These are phyloP conservation scores for Troides aeacus DNA, from an alignment of 2,888 invertebrate genomes.

Conservation along the genomic window DNA sequence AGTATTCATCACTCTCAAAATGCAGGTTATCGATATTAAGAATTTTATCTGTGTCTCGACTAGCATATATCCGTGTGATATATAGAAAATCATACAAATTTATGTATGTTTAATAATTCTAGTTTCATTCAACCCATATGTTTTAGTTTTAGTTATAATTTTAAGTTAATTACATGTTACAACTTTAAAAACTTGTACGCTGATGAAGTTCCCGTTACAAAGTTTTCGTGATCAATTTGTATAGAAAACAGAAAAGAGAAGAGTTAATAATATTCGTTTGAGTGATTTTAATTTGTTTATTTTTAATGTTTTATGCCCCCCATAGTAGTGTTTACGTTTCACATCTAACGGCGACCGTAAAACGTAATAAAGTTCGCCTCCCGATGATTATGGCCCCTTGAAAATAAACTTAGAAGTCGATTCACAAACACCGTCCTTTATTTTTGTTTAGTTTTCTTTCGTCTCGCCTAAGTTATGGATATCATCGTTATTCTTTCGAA, in stretches of 20 bases:
- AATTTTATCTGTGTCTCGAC: too few species aligned
- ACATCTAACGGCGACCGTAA: conserved; percentile 53
- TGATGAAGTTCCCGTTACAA: too few species aligned
- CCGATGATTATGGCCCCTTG: conserved; percentile 69
- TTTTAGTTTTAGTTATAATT: too few species aligned
- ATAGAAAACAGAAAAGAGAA: not conserved
- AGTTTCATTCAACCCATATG: too few species aligned
- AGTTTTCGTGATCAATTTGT: not conserved
- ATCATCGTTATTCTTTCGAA: conserved; percentile 60
- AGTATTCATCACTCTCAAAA: too few species aligned
- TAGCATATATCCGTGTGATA: too few species aligned
- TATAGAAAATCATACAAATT: too few species aligned
- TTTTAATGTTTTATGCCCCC: conserved; percentile 58
- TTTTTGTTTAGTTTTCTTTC: conserved; percentile 65
- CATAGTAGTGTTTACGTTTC: conserved; percentile 60
- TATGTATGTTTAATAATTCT: too few species aligned
- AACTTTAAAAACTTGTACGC: too few species aligned
- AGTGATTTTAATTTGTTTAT: conserved; percentile 64
- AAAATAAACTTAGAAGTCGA: conserved; percentile 68
- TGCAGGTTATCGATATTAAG: too few species aligned
- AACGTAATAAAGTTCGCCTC: conserved; percentile 61
- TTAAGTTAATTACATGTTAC: too few species aligned
- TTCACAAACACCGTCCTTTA: conserved; percentile 60
- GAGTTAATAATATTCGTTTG: conserved; percentile 1
- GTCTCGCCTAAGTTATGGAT: conserved; percentile 57